These are phyloP conservation scores for Parnassius mnemosyne DNA, from an alignment of 2,888 invertebrate genomes.

Conservation along the genomic window DNA sequence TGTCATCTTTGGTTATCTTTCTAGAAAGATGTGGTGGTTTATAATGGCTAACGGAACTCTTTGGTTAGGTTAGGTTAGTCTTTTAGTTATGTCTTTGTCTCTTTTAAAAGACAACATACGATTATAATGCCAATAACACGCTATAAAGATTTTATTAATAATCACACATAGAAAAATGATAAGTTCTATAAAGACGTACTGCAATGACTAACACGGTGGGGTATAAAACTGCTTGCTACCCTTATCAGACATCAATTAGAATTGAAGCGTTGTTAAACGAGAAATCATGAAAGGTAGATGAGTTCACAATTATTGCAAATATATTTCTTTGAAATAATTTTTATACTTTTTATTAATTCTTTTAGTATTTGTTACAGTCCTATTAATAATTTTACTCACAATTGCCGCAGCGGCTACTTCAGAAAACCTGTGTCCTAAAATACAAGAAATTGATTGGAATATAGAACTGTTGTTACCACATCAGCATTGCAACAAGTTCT, in stretches of 20 bases:
- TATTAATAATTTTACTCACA: constrained; percentile 31
- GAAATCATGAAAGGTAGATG: constrained; percentile 14
- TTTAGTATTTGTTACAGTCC: constrained; percentile 6
- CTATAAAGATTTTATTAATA: constrained; percentile 17
- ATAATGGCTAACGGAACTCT: too few species aligned
- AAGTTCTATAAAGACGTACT: constrained; percentile 2
- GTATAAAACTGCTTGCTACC: constrained; percentile 10
- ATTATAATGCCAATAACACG: constrained; percentile 34
- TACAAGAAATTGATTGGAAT: constrained; percentile 51
- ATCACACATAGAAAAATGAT: constrained; percentile 7
- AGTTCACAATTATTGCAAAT: background rate
- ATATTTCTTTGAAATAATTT: background rate
- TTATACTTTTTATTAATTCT: background rate
- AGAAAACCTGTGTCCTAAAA: constrained; percentile 50
- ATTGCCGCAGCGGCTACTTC: constrained; percentile 38
- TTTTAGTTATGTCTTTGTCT: too few species aligned
- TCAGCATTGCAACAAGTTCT: constrained; percentile 81
- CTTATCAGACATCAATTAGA: background rate
- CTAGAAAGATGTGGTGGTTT: too few species aligned
- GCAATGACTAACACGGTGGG: constrained; percentile 3
- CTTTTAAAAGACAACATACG: background rate
- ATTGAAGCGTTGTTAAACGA: background rate
- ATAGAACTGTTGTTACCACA: constrained; percentile 77
- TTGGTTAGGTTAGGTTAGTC: too few species aligned
- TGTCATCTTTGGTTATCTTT: too few species aligned